Evolutionary conservation across 2,888 invertebrate genomes (phyloP), one percentile per base, ranked within the genome.

Genomic region (Calliopum simillimum): DNA sequence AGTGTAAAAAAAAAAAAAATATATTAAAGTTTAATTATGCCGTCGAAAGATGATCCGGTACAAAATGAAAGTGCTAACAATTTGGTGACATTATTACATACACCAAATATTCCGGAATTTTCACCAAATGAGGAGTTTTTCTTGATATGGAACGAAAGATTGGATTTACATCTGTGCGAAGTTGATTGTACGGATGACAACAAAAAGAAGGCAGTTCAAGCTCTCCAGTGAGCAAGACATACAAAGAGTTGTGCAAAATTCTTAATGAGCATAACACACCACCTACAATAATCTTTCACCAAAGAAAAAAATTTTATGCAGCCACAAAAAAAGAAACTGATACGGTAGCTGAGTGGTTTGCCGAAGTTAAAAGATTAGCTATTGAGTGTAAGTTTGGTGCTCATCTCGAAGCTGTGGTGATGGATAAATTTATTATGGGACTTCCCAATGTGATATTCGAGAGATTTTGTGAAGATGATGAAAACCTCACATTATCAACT

Each of bases 391-490:
- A 75, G 53, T 75, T 75, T 69, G 72, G 71, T 8, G 49, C 46
- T 3, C n/a, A 70, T 19, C 62, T 75, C 55, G 16, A 68, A 13
- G 64, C 61, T 14, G 68, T 74, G 19, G 69, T 74, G 13, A 25
- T 70, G 47, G 66, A 71, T 23, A 56, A 64, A 63, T 74, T 71
- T 58, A 44, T 74, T 11, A 70, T 73, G 65, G 72, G 69, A 0
- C 41, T 75, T 16, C 65, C 67, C 6, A 53, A 69, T 13, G 59
- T 43, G 53, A 69, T 72, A 49, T 73, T 73, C 65, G 68, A 75
- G n/a, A 62, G 68, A 47, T 41, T 75, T 19, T 73, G 71, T 56
- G 73, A 75, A 58, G 73, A 73, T 33, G 73, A 72, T 13, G 71
- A 75, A 33, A 71, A 71, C 16, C 51, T 75, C 12, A 72, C 75